These are phyloP conservation scores for Choloepus didactylus DNA, from an alignment of 2,797 vertebrate genomes.

Conservation along the genomic window DNA sequence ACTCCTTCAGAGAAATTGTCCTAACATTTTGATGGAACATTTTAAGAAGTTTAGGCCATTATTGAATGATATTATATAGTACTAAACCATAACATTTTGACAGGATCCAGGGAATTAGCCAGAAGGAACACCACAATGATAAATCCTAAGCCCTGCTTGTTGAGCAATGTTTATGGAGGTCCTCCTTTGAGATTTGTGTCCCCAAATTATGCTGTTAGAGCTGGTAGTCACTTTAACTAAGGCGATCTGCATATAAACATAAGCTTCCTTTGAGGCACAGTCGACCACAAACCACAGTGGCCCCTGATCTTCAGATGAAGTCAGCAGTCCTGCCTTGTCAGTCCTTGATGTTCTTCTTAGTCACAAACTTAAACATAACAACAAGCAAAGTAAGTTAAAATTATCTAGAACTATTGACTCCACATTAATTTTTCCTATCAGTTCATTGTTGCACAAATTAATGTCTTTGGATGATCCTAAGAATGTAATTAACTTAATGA, in stretches of 20 bases:
- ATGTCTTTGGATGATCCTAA: not conserved
- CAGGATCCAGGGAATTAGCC: not conserved
- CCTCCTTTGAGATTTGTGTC: not conserved
- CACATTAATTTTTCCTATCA: no score
- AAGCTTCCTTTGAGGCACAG: not conserved
- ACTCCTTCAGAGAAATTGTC: not conserved
- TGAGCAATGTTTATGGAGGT: not conserved
- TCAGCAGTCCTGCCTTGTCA: rapidly evolving
- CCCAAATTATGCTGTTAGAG: not conserved
- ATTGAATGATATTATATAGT: no score
- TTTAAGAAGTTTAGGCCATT: not conserved
- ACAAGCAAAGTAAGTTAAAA: no score
- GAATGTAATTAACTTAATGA: not conserved
- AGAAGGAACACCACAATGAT: not conserved
- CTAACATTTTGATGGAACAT: not conserved
- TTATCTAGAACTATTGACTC: not conserved
- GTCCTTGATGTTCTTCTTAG: not conserved
- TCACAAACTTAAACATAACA: no score
- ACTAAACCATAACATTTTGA: not conserved
- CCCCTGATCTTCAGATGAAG: no score
- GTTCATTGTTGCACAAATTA: not conserved
- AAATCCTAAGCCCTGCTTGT: not conserved
- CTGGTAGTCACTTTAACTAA: not conserved
- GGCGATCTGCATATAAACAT: not conserved
- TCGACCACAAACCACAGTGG: rapidly evolving